phyloP scores from a whole-genome alignment of 2,888 invertebrate genomes.

The Lucinisca nassula region DNA sequence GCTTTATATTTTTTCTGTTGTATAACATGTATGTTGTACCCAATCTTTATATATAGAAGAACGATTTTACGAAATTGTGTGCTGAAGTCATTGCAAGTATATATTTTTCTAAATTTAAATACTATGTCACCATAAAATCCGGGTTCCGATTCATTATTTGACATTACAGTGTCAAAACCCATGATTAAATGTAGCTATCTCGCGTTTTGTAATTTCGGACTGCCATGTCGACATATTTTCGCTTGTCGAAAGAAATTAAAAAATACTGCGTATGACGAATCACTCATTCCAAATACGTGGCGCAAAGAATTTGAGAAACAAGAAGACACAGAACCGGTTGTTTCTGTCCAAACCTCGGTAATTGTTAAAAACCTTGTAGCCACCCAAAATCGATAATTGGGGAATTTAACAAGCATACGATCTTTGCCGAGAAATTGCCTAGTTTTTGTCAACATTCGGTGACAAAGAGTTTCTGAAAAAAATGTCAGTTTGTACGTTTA shows the following conservation, averaged over 20 bases:
- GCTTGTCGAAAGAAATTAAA: neutral
- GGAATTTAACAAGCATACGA: constrained; percentile 10
- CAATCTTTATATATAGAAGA: too few relatives aligned
- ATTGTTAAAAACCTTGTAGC: neutral
- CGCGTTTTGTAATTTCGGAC: neutral
- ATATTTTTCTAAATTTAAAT: too few relatives aligned
- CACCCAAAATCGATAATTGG: constrained; percentile 1
- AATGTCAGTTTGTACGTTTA: neutral
- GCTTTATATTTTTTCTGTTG: too few relatives aligned
- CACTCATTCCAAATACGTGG: constrained; percentile 2
- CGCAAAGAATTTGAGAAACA: constrained; percentile 9
- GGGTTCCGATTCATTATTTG: neutral
- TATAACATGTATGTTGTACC: too few relatives aligned
- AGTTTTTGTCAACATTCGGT: constrained; percentile 5
- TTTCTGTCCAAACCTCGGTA: neutral
- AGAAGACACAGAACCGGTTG: neutral
- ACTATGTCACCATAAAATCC: too few relatives aligned
- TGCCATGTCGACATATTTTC: constrained; percentile 14
- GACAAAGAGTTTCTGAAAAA: constrained; percentile 10
- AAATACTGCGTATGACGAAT: neutral
- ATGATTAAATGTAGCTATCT: neutral
- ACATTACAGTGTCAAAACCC: neutral
- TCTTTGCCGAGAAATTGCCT: neutral
- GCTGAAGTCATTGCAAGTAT: too few relatives aligned
- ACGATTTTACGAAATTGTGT: too few relatives aligned